Evolutionary conservation across 1,140 invertebrate species (phyloP).

Genomic region (Mesaphorura yosii): DNA sequence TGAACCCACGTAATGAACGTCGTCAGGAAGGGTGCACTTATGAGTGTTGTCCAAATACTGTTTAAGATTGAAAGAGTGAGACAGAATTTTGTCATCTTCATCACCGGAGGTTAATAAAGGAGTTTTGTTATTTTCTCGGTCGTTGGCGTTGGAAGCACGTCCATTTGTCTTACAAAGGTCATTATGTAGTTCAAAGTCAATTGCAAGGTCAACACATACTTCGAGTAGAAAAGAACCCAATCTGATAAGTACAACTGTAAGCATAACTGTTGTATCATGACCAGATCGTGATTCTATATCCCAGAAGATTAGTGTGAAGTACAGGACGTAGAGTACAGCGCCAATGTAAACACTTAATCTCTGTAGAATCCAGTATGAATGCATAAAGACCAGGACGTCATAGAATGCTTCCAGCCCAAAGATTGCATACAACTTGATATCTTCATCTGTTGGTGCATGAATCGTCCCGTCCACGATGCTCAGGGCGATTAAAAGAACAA

Average conservation of each 20-base stretch:
- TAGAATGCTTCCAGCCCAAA: constrained; percentile 1
- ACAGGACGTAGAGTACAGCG: background rate
- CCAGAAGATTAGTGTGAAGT: background rate
- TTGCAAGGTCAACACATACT: background rate
- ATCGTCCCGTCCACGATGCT: background rate
- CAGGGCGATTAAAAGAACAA: background rate
- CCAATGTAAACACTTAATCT: background rate
- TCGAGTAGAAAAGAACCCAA: background rate
- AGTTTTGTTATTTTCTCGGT: too few relatives aligned
- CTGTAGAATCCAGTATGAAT: constrained; percentile 5
- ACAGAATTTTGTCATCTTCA: too few relatives aligned
- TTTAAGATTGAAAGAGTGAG: too few relatives aligned
- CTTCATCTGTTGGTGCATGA: background rate
- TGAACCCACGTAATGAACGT: too few relatives aligned
- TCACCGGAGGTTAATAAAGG: too few relatives aligned
- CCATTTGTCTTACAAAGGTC: too few relatives aligned
- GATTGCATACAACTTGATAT: background rate
- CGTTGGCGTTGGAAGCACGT: too few relatives aligned
- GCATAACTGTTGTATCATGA: too few relatives aligned
- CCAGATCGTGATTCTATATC: too few relatives aligned
- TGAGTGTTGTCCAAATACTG: too few relatives aligned
- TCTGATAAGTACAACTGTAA: background rate
- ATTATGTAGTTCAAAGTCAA: constrained; percentile 1
- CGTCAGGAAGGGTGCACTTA: too few relatives aligned
- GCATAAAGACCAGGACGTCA: background rate